These are phyloP conservation scores for Phoxinus phoxinus DNA, from an alignment of 2,113 vertebrate genomes.

Conservation along the genomic window DNA sequence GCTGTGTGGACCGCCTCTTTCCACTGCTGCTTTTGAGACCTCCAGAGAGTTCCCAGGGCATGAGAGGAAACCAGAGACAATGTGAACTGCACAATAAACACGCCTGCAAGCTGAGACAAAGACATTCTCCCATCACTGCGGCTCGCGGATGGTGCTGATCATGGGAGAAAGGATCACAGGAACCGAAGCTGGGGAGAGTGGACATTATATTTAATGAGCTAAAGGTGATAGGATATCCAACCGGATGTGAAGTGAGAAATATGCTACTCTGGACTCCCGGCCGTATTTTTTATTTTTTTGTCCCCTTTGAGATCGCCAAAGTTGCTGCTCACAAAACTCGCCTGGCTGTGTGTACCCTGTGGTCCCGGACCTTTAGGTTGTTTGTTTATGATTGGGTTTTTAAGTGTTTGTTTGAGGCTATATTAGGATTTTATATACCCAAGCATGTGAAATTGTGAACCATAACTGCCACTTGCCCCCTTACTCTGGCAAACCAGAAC, in stretches of 20 bases:
- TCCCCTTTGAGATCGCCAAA: slow-evolving; percentile 39
- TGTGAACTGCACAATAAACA: slow-evolving; percentile 47
- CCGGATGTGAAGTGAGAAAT: slow-evolving; percentile 16
- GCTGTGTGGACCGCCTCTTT: background rate
- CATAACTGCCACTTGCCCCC: slow-evolving; percentile 45
- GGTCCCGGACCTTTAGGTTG: background rate
- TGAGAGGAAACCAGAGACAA: slow-evolving; percentile 54
- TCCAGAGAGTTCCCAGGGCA: slow-evolving; percentile 42
- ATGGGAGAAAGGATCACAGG: slow-evolving; percentile 41
- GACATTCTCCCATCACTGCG: slow-evolving; percentile 36
- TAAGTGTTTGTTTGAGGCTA: slow-evolving; percentile 44
- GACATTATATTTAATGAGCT: slow-evolving; percentile 10
- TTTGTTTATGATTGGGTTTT: slow-evolving; percentile 35
- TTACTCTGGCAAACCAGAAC: slow-evolving; percentile 28
- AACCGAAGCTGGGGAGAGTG: slow-evolving; percentile 37
- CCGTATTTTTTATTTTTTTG: background rate
- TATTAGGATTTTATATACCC: slow-evolving; percentile 50
- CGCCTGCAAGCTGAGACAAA: slow-evolving; percentile 11
- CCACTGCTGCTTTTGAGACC: slow-evolving; percentile 21
- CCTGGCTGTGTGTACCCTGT: slow-evolving; percentile 24
- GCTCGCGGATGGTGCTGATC: slow-evolving; percentile 1
- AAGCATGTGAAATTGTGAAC: slow-evolving; percentile 49
- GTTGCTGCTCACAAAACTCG: slow-evolving; percentile 39
- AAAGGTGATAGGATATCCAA: background rate
- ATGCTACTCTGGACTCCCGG: slow-evolving; percentile 8